Base-by-base conservation (phyloP, 2,888 invertebrate species). In the Archaeoteleia sp. region DNA sequence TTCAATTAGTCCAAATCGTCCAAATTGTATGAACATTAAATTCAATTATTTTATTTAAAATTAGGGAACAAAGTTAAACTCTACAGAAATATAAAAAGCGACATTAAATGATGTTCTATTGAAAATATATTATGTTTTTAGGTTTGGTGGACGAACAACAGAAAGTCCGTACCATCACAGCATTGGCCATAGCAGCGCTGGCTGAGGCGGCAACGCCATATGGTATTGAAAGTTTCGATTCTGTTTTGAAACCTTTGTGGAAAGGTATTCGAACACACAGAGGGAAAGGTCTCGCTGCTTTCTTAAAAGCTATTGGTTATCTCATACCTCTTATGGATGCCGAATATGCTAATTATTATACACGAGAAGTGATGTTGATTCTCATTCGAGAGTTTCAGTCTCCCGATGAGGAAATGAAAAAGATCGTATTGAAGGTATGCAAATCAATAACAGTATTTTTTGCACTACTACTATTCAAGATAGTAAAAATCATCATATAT, bases 351-450 rank as follows among this genome's bases (percentile, higher is more conserved):
- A 98, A 98, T 86, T 99, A 99, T 86, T 99, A 99, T 83, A 99
- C 99, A 0, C 90, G 98, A 76, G 99, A 99, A 92, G 99, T 98
- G 84, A 97, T 97, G 97, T 88, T 97, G 86, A 99, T 99, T 86
- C 89, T 99, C 15, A 98, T 99, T 78, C 91, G 99, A 86, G 99
- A 99, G 88, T 99, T 99, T 86, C 98, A 98, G 87, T 98, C 98
- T 57, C 99, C 99, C 0, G 99, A 99, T 86, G 99, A 99, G 86
- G 99, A 99, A 89, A 99, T 99, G 99, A 99, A 99, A 86, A 99
- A 99, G 85, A 99, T 99, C 87, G 99, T 99, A 0, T 88, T 99
- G 71, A 99, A 99, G 89, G 95, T 92, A 82, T 75, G 62, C 13
- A 20, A 20, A 20, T 20, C 20, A 20, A 9, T 10, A n/a, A 8